These are phyloP conservation scores for Rhynchonema sp. DNA, from an alignment of 2,888 invertebrate genomes.

Conservation along the genomic window DNA sequence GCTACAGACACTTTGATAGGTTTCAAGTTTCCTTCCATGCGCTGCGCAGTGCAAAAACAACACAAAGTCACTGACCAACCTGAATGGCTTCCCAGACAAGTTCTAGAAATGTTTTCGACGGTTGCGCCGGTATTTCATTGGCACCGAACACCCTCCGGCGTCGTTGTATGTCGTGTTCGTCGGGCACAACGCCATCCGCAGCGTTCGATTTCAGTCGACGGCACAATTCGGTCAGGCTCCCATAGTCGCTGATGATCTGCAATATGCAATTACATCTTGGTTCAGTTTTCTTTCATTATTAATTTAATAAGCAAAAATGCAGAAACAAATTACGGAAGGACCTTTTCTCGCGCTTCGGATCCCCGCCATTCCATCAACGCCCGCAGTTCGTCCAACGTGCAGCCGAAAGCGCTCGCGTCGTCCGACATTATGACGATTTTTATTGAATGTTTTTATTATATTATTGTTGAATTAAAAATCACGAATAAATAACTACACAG, in stretches of 20 bases:
- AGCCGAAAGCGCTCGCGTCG: conserved; percentile 50
- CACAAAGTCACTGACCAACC: conserved; percentile 6
- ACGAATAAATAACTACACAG: no score
- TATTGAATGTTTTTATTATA: no score
- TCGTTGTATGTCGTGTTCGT: conserved; percentile 71
- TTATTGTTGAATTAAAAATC: no score
- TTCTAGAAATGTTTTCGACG: conserved; percentile 93
- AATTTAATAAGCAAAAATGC: no score
- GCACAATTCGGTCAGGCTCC: conserved; percentile 83
- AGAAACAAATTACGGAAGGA: conserved; percentile 28
- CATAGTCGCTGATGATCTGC: conserved; percentile 46
- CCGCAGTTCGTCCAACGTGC: conserved; percentile 83
- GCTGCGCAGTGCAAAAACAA: no score
- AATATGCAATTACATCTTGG: no score
- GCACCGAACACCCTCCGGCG: conserved; percentile 90
- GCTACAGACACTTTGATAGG: no score
- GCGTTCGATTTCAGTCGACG: conserved; percentile 90
- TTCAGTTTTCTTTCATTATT: no score
- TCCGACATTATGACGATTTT: neutral
- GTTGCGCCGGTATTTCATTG: conserved; percentile 95
- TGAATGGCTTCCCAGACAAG: conserved; percentile 96
- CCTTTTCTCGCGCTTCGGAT: conserved; percentile 71
- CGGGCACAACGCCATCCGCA: conserved; percentile 56
- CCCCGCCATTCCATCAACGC: conserved; percentile 96
- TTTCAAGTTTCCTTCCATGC: no score